These are phyloP conservation scores for Agrotis exclamationis DNA, from an alignment of 2,888 invertebrate genomes.

Conservation along the genomic window DNA sequence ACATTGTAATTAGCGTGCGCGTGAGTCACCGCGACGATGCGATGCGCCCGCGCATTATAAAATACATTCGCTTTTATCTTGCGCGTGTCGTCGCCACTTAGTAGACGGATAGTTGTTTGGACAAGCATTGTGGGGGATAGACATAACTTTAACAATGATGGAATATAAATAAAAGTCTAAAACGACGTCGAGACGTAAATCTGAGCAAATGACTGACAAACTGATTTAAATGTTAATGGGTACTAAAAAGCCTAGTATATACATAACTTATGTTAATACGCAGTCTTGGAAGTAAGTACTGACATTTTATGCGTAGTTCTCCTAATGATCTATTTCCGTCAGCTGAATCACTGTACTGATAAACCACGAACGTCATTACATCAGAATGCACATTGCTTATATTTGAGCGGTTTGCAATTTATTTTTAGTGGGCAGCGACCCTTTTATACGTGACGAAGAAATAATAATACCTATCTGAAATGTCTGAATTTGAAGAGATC, in stretches of 20 bases:
- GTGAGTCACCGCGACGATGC: constrained; percentile 77
- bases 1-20: constrained; percentile 76
- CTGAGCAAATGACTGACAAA: constrained; percentile 12
- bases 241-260: constrained; percentile 13
- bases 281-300: not conserved
- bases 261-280: constrained; percentile 22
- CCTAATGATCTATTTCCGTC: constrained; percentile 53
- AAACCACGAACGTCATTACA: constrained; percentile 46
- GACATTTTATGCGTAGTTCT: constrained; percentile 39
- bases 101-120: constrained; percentile 57
- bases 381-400: constrained; percentile 40
- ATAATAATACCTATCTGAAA: not conserved
- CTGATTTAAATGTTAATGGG: constrained; percentile 17
- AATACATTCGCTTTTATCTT: constrained; percentile 71
- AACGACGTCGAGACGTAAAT: constrained; percentile 24
- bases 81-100: constrained; percentile 60
- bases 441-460: constrained; percentile 1
- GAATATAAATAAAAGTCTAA: constrained; percentile 39
- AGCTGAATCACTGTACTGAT: constrained; percentile 49
- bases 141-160: constrained; percentile 45
- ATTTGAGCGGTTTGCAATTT: constrained; percentile 28
- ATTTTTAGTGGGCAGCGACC: constrained; percentile 29
- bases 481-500: not conserved
- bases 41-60: constrained; percentile 74
- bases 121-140: constrained; percentile 33